Conservation (phyloP, 2,797 vertebrate species). For the Alosa sapidissima region DNA sequence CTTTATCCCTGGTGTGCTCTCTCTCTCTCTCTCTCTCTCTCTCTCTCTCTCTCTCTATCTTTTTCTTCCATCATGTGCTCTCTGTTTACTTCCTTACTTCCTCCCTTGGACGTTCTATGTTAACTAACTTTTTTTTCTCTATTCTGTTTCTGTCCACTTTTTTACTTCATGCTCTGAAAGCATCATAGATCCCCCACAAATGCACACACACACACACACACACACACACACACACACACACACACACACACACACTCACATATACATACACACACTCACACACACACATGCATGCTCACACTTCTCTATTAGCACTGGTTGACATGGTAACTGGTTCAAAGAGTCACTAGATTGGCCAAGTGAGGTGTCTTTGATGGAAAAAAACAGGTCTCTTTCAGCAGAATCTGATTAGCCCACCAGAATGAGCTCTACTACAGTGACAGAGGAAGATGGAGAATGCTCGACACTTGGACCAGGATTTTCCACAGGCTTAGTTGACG, state of each 20-base stretch:
- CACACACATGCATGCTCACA: background rate
- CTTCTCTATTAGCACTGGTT: constrained; percentile 32
- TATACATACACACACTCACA: background rate
- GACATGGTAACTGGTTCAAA: constrained; percentile 32
- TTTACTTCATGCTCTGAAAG: background rate
- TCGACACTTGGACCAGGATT: background rate
- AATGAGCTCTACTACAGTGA: background rate
- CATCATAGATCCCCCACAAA: background rate
- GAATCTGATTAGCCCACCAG: background rate
- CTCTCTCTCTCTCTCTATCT: background rate
- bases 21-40: constrained; percentile 16
- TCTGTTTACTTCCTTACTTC: too few species aligned
- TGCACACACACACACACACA: background rate
- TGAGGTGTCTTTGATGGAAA: background rate
- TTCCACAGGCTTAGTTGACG: background rate
- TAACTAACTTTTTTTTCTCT: too few species aligned
- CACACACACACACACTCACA: background rate
- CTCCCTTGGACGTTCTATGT: too few species aligned
- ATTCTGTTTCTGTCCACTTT: too few species aligned
- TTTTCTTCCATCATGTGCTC: background rate
- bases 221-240: background rate
- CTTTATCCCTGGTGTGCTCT: background rate
- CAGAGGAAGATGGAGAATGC: background rate
- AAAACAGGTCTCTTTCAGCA: background rate
- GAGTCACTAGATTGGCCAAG: background rate